phyloP scores from a whole-genome alignment of 2,888 invertebrate species.

The Sinohyriopsis cumingii region DNA sequence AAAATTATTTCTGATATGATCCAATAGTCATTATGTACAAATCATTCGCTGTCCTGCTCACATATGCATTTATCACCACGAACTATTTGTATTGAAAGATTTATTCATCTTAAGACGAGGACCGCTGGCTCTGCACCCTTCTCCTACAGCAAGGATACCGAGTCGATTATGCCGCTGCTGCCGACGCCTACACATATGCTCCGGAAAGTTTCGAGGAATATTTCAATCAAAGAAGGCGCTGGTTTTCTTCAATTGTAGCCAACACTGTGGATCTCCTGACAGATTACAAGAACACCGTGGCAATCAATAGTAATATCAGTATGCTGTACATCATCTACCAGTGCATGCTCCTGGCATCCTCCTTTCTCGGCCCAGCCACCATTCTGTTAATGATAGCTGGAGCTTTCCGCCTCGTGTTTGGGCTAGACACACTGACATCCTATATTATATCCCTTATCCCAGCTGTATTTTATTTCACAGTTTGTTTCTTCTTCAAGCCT shows the following conservation, averaged over 20 bases:
- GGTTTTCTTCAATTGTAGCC: constrained; percentile 65
- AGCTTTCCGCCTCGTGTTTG: constrained; percentile 61
- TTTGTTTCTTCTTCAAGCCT: constrained; percentile 57
- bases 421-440: constrained; percentile 43
- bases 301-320: constrained; percentile 97
- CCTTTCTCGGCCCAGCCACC: constrained; percentile 82
- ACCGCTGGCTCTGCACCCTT: constrained; percentile 64
- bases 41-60: no score
- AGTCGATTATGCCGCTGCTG: constrained; percentile 64
- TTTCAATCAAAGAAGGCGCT: constrained; percentile 63
- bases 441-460: constrained; percentile 58
- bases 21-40: no score
- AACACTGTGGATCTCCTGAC: constrained; percentile 61
- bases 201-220: constrained; percentile 65
- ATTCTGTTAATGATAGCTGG: constrained; percentile 69
- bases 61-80: no score
- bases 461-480: constrained; percentile 53
- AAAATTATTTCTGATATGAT: no score
- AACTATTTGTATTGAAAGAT: no score
- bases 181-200: constrained; percentile 62
- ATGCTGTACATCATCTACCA: constrained; percentile 63
- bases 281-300: constrained; percentile 93
- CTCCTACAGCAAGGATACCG: constrained; percentile 63
- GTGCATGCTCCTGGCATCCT: constrained; percentile 88
- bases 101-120: constrained; percentile 54